Evolutionary conservation across 2,113 vertebrate genomes (phyloP), one percentile per base, ranked within the genome.

Genomic region (Gallinago media): DNA sequence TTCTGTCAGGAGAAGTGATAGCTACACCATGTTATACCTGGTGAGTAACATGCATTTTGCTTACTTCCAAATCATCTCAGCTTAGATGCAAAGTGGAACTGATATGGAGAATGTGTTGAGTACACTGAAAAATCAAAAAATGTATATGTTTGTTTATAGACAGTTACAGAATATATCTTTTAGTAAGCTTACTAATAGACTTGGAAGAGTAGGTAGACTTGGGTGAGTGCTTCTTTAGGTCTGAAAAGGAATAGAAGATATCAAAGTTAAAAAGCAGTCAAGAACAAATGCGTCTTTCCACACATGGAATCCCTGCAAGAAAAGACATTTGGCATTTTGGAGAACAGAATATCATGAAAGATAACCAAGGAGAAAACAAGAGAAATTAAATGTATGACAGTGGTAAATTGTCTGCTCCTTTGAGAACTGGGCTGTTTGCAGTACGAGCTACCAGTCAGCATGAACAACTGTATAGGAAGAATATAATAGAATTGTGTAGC

Each of bases 11-110:
- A 96, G 99, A 99, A 98, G 98, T 98, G 38, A 99, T 99, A 98
- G 97, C 99, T 93, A 99, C 99, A 18, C 98, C 99, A 1, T 99
- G 99, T 96, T 99, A 99, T 66, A 99, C 98, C 94, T 99, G 99
- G 99, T 99, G 98, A 94, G 97, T 97, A 26, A 38, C n/a, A 19
- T 27, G n/a, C 7, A 52, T 86, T 81, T 91, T 74, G 34, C 23
- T 11, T 61, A 27, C 21, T 87, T 82, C 26, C 34, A 85, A 21
- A 52, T 66, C 8, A 40, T 20, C 47, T 77, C 25, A 3, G 31
- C 42, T 62, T 89, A 74, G 25, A 62, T 6, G 31, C 38, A 62
- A 27, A 74, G 15, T 52, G 20, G 84, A 61, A 62, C 4, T 36
- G 23, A 38, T 47, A 34, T 3, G 80, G n/a, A 74, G 77, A 75